Base-by-base conservation (phyloP, 1,140 invertebrate species). In the Stenopsyche tienmushanensis region DNA sequence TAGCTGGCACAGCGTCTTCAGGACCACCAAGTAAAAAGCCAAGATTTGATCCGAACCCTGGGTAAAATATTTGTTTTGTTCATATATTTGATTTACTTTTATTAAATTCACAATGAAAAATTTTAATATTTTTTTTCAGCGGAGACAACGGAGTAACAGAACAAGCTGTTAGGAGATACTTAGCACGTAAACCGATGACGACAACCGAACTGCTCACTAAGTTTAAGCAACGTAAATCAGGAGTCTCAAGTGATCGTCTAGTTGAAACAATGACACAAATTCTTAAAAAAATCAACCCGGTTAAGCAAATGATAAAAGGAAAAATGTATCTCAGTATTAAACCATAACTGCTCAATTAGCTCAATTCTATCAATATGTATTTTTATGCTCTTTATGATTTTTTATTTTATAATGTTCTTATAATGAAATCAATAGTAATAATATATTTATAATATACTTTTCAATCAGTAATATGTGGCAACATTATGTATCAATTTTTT, bases 151-250 rank as follows among this genome's bases (percentile, higher is more conserved):
- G 93, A 18, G 93, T 97, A 15, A 94, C 92, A 1, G 96, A 98
- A 78, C 96, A 98, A 71, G 90, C 93, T 1, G 94, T 99, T 3
- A 82, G 94, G 17, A 84, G 95, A 15, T 99, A 98, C 77, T 80
- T 99, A 15, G 91, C 92, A 72, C 84, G 96, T 0, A 98, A 98
- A 74, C 96, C 96, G 1, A 96, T 98, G 90, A 98, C 96, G 0
- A 92, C 95, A 0, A 97, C 93, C 0, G 95, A 98, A 75, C 77
- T 98, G 13, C 76, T 98, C 3, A 92, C 95, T 44, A 98, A 98
- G 79, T 97, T 98, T 79, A 96, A 95, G 76, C 92, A 91, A 18
- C 96, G 96, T 75, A 94, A 95, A 72, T 92, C 91, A n/a, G 93
- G 93, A 9, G 83, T 97, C 25, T 89, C 86, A 17, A 92, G 89